Evolutionary conservation across 2,797 vertebrate species (phyloP).

Genomic region (Catamblyrhynchus diadema): DNA sequence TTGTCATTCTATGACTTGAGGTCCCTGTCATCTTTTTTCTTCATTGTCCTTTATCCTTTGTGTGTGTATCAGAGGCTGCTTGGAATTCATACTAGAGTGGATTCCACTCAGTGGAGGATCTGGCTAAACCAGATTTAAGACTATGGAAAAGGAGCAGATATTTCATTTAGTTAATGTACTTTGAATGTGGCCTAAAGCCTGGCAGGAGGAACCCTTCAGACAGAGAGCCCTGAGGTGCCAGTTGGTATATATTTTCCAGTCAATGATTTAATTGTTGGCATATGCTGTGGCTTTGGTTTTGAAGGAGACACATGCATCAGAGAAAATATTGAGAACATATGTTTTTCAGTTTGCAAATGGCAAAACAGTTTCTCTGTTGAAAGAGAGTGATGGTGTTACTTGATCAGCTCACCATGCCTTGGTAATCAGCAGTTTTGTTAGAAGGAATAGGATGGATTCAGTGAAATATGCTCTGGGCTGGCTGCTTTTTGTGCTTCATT

Average conservation of each 20-base stretch:
- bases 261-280: slow-evolving; percentile 62
- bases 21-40: not conserved
- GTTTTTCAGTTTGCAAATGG: slow-evolving; percentile 54
- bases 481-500: not conserved
- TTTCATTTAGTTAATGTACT: slow-evolving; percentile 60
- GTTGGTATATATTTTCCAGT: slow-evolving; percentile 58
- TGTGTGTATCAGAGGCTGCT: not conserved
- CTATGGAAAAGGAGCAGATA: slow-evolving; percentile 17
- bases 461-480: slow-evolving; percentile 7
- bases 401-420: slow-evolving; percentile 13
- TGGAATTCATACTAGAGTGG: not conserved
- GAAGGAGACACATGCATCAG: slow-evolving; percentile 57
- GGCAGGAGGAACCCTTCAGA: not conserved
- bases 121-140: slow-evolving; percentile 39
- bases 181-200: slow-evolving; percentile 39
- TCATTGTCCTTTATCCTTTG: not conserved
- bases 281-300: slow-evolving; percentile 48
- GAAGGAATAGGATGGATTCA: not conserved
- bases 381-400: slow-evolving; percentile 48
- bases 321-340: slow-evolving; percentile 70
- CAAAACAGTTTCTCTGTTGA: slow-evolving; percentile 53
- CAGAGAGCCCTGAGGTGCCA: slow-evolving; percentile 26
- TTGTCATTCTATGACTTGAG: not conserved
- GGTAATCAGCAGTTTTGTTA: slow-evolving; percentile 8
- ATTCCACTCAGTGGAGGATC: not conserved